Percentiles rank a stretch among this genome's conserved stretches.
These are phyloP conservation scores for Thymelicus sylvestris DNA, from an alignment of 2,888 invertebrate genomes.

Conservation along the genomic window DNA sequence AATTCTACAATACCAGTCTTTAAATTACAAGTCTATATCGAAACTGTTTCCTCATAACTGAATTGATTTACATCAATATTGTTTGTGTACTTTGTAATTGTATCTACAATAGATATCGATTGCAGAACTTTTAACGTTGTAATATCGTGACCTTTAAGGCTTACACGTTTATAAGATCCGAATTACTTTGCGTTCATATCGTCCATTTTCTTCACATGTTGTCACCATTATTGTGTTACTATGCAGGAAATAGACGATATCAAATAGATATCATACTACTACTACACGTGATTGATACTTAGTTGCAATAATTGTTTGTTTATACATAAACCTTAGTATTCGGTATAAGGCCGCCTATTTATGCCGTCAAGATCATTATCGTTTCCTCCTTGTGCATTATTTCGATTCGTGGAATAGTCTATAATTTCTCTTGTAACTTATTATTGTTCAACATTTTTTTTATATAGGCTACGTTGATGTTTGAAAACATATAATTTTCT, in stretches of 20 bases:
- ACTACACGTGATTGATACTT: slow-evolving; percentile 24
- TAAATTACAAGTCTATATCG: not conserved
- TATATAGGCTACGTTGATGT: too few species aligned
- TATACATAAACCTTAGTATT: slow-evolving; percentile 40
- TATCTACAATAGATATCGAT: slow-evolving; percentile 29
- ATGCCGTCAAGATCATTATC: slow-evolving; percentile 34
- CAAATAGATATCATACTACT: not conserved
- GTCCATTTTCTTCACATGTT: slow-evolving; percentile 12
- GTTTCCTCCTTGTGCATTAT: slow-evolving; percentile 24
- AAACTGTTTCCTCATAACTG: too few species aligned
- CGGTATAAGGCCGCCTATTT: slow-evolving; percentile 42
- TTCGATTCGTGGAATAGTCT: not conserved
- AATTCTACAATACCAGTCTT: not conserved
- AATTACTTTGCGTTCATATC: slow-evolving; percentile 14
- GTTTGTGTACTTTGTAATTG: slow-evolving; percentile 14
- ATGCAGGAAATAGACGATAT: slow-evolving; percentile 14
- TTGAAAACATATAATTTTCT: not conserved
- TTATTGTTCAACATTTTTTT: not conserved
- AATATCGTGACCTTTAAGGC: slow-evolving; percentile 29
- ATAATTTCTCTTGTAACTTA: slow-evolving; percentile 19
- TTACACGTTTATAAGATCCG: slow-evolving; percentile 7
- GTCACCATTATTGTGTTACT: slow-evolving; percentile 5
- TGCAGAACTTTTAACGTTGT: slow-evolving; percentile 23
- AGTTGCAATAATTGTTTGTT: slow-evolving; percentile 30
- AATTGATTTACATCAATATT: slow-evolving; percentile 7